These are phyloP conservation scores for Pyrocephalus nanus DNA, from an alignment of 2,797 vertebrate genomes.

Conservation along the genomic window DNA sequence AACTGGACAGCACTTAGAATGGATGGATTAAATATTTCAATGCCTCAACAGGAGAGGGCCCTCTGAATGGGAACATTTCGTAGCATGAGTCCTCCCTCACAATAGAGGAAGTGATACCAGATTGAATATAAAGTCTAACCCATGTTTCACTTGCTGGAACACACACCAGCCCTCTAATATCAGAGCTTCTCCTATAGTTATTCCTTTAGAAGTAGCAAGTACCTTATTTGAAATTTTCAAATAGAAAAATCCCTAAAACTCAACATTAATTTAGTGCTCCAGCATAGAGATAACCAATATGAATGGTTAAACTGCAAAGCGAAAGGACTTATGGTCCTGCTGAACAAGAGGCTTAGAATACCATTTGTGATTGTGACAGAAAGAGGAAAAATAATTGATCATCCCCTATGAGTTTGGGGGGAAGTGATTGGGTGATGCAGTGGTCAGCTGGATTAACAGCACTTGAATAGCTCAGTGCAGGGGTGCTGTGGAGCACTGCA, in stretches of 20 bases:
- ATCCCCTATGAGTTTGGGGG: rapidly evolving
- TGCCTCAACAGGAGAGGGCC: not conserved
- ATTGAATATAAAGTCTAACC: not conserved
- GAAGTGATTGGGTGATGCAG: not conserved
- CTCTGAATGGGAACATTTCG: not conserved
- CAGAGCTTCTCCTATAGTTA: not conserved
- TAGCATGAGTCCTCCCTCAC: not conserved
- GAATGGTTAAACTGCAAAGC: not conserved
- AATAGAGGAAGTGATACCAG: not conserved
- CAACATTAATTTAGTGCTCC: not conserved
- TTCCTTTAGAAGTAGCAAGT: not conserved
- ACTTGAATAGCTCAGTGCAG: not conserved
- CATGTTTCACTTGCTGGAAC: not conserved
- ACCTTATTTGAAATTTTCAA: not conserved
- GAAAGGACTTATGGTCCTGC: not conserved
- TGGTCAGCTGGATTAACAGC: not conserved
- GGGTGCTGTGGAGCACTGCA: not conserved
- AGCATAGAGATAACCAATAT: not conserved
- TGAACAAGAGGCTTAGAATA: not conserved
- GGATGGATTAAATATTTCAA: not conserved
- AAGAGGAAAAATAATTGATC: not conserved
- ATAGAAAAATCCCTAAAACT: not conserved
- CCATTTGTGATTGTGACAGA: not conserved
- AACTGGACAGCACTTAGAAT: not conserved
- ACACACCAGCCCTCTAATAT: not conserved